A percentile compares a stretch with the other conserved stretches of the same genome.
Evolutionary conservation across 1,140 invertebrate genomes (phyloP).

Genomic region (Drosophila lacertosa): DNA sequence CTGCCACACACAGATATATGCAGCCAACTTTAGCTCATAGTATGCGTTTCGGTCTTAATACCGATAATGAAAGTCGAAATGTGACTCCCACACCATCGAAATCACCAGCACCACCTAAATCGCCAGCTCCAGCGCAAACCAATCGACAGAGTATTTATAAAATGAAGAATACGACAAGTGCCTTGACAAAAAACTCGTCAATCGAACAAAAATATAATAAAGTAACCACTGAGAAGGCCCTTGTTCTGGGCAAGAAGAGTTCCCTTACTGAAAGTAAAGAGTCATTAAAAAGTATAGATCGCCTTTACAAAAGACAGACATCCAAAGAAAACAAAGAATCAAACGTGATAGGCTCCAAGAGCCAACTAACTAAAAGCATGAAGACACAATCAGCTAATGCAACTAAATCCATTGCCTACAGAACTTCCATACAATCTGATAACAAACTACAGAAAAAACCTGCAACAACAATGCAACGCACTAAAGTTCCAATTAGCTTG

Average conservation of each 20-base stretch:
- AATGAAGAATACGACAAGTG: constrained; percentile 58
- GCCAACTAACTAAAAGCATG: constrained; percentile 74
- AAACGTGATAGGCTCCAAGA: constrained; percentile 77
- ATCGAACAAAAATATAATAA: constrained; percentile 55
- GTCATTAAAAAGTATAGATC: constrained; percentile 62
- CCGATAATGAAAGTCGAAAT: constrained; percentile 56
- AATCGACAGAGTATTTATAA: constrained; percentile 50
- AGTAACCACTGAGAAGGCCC: constrained; percentile 34
- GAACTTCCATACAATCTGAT: constrained; percentile 77
- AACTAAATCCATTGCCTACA: constrained; percentile 70
- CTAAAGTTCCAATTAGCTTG: constrained; percentile 74
- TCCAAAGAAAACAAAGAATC: constrained; percentile 70
- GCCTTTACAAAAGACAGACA: constrained; percentile 68
- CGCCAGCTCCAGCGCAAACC: constrained; percentile 46
- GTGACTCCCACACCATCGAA: constrained; percentile 46
- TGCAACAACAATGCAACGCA: constrained; percentile 59
- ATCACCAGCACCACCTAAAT: constrained; percentile 68
- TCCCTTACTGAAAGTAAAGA: constrained; percentile 69
- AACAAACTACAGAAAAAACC: constrained; percentile 65
- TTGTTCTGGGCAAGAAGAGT: constrained; percentile 35
- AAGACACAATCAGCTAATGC: constrained; percentile 73
- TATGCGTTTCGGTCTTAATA: constrained; percentile 60
- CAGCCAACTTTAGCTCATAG: constrained; percentile 74
- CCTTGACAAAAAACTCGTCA: constrained; percentile 69
- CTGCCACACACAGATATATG: constrained; percentile 74